Percentiles rank a stretch among this genome's conserved stretches.
Evolutionary conservation across 2,113 vertebrate genomes (phyloP).

Genomic region (Esox niger): DNA sequence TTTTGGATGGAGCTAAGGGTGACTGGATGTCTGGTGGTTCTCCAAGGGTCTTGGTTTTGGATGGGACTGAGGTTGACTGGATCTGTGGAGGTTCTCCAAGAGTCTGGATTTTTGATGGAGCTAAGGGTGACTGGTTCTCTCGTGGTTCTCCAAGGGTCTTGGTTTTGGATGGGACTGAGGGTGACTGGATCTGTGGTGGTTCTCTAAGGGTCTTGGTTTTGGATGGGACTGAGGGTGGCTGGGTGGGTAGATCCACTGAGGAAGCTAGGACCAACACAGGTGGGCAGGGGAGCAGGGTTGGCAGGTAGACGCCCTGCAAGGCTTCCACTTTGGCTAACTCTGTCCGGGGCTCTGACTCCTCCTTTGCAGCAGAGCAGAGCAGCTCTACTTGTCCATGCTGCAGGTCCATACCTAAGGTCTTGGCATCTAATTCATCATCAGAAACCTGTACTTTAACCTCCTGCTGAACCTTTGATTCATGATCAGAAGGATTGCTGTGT

Average conservation of each 20-base stretch:
- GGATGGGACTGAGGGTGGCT: slow-evolving; percentile 11
- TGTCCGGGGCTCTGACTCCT: slow-evolving; percentile 33
- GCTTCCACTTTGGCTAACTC: slow-evolving; percentile 30
- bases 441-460: background rate
- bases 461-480: background rate
- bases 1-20: no score
- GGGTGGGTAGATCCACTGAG: slow-evolving; percentile 27
- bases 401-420: slow-evolving; percentile 4
- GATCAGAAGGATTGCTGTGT: slow-evolving; percentile 17
- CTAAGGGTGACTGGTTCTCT: no score
- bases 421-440: slow-evolving; percentile 1
- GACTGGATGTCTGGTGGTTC: no score
- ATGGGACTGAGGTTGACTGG: no score
- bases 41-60: no score
- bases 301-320: slow-evolving; percentile 27
- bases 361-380: slow-evolving; percentile 22
- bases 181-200: no score
- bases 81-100: no score
- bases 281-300: slow-evolving; percentile 25
- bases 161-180: background rate
- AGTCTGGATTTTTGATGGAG: no score
- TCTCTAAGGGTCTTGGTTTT: background rate
- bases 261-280: slow-evolving; percentile 32
- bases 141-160: no score
- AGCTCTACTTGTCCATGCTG: slow-evolving; percentile 29